Evolutionary conservation across 2,113 vertebrate genomes (phyloP), one percentile per base, ranked within the genome.

Genomic region (Crotalus horridus): DNA sequence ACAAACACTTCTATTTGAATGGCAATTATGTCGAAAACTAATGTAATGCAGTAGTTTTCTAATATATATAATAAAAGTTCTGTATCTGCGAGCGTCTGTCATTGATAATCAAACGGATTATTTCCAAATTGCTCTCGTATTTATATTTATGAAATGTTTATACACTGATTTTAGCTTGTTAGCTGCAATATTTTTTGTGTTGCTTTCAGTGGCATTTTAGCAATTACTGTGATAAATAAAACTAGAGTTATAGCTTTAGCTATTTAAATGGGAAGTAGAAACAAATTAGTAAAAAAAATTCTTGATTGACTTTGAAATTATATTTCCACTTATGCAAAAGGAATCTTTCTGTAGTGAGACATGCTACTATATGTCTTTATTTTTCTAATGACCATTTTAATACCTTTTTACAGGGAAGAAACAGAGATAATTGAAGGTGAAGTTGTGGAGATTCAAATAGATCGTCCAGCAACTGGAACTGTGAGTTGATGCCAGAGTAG

Each of bases 381-480:
- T n/a, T 12, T 29, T 87, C 6, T 17, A 23, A 7, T 61, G 59
- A 88, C 24, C n/a, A 58, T 21, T 43, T 86, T 86, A 11, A 29
- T 54, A 15, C 0, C 0, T 0, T 0, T 39, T 7, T 81, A 46
- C 92, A 99, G 99, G 96, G 99, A 99, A 58, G 99, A 99, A 96
- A 99, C 99, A 0, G 99, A 99, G 96, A 99, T 99, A 91, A 99
- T 99, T 12, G 99, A 99, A 95, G 99, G 99, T 20, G 99, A 99
- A 64, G 99, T 99, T 94, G 99, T 99, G 48, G 99, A 99, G 95
- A 98, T 99, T 95, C 99, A 99, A 96, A 99, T 99, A 7, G 99
- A 99, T 89, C 97, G 99, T 29, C 99, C 99, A 0, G 99, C 99
- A 9, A 99, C 99, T 0, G 99, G 99, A 97, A 99, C 99, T 29